Evolutionary conservation across 2,113 vertebrate genomes (phyloP).

Genomic region (human (Homo sapiens)): GRCh38 chr13:47460501-47461000

Average conservation of each 20-base stretch:
- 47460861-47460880: neutral
- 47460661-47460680: neutral
- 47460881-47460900: neutral
- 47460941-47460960: neutral
- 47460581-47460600: neutral
- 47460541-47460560: neutral
- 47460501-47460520: neutral
- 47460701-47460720: neutral
- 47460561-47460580: neutral
- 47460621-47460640: neutral
- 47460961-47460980: neutral
- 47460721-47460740: neutral
- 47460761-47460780: neutral
- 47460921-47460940: neutral
- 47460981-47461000: neutral
- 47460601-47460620: neutral
- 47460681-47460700: neutral
- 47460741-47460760: neutral
- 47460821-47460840: neutral
- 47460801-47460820: neutral
- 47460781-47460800: neutral
- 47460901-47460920: neutral
- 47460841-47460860: neutral
- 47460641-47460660: slow-evolving; percentile 26
- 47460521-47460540: neutral